Percentiles rank a stretch among this genome's conserved stretches.
Evolutionary conservation across 2,113 vertebrate genomes (phyloP).

Genomic region (Sinocyclocheilus anophthalmus): DNA sequence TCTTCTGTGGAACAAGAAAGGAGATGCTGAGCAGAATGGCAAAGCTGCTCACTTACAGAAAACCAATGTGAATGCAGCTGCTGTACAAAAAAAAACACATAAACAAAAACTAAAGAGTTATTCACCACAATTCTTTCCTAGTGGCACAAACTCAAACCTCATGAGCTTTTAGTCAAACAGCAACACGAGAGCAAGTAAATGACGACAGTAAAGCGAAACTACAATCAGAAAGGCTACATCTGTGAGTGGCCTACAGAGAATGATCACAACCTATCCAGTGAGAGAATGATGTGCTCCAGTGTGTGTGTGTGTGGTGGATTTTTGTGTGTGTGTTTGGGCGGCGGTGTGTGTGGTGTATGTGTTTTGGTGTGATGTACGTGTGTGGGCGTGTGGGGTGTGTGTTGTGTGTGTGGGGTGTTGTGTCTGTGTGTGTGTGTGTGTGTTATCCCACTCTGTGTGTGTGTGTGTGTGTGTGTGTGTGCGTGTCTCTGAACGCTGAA

Average conservation of each 20-base stretch:
- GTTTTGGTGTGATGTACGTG: not conserved
- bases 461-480: constrained; percentile 20
- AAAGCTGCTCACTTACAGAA: not conserved
- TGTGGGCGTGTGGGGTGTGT: constrained; percentile 30
- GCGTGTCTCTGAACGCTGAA: not conserved
- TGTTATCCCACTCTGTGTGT: no score
- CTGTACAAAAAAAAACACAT: not conserved
- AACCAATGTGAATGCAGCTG: not conserved
- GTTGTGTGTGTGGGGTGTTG: no score
- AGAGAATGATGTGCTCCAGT: not conserved
- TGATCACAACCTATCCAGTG: not conserved
- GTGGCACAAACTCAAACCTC: not conserved
- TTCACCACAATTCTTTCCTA: not conserved
- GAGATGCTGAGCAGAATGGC: no score
- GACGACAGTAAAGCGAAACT: no score
- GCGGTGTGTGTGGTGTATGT: not conserved
- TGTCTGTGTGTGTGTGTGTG: not conserved
- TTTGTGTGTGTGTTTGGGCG: not conserved
- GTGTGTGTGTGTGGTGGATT: not conserved
- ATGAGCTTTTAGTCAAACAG: no score
- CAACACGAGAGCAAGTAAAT: not conserved
- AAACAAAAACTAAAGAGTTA: not conserved
- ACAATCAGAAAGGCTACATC: no score
- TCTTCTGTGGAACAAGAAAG: not conserved
- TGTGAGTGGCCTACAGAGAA: not conserved